Percentiles rank a stretch among this genome's conserved stretches.
Conservation (phyloP, 2,113 vertebrate species). For the Sciurus niger region DNA sequence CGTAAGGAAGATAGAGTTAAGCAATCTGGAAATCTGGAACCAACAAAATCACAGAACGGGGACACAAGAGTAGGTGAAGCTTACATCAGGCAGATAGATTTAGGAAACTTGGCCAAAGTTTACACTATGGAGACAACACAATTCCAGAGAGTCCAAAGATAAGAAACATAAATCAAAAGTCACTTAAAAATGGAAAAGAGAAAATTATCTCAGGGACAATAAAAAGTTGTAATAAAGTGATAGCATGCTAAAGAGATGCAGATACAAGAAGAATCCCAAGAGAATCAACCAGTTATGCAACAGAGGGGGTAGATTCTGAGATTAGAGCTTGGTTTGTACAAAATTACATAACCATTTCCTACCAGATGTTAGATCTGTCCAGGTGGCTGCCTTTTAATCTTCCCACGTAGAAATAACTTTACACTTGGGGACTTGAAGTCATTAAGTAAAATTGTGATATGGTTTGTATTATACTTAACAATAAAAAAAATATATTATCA, state of each 20-base stretch:
- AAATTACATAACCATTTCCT: background rate
- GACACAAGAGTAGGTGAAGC: background rate
- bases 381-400: background rate
- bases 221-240: slow-evolving; percentile 32
- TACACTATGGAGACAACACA: background rate
- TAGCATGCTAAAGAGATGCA: background rate
- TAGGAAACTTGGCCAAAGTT: background rate
- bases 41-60: background rate
- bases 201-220: background rate
- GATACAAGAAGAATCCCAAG: background rate
- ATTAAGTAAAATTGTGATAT: background rate
- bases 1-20: background rate
- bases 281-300: background rate
- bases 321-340: too few relatives aligned
- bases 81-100: background rate
- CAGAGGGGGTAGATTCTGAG: background rate
- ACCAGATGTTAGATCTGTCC: background rate
- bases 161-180: slow-evolving; percentile 24
- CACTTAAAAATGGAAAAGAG: background rate
- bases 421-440: background rate
- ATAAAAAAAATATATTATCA: background rate
- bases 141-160: background rate
- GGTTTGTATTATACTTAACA: background rate
- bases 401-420: background rate
- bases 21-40: background rate